Conservation (phyloP, 2,888 invertebrate species). For the Conomelus anceps region DNA sequence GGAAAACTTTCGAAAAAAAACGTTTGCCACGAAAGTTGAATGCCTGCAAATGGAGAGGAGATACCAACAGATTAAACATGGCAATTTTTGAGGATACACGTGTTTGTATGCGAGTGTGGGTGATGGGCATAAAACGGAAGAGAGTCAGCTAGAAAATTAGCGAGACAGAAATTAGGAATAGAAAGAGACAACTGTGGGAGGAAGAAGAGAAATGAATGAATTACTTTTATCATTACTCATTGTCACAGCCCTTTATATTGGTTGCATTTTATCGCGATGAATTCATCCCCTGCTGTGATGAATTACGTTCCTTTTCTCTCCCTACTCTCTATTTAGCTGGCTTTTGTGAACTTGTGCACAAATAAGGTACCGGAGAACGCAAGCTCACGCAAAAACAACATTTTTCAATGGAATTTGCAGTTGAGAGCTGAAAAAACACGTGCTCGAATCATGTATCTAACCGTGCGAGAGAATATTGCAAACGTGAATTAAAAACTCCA, state of each 20-base stretch:
- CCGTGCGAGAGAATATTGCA: neutral
- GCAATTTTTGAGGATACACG: neutral
- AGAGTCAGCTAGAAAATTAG: neutral
- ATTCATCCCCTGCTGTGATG: neutral
- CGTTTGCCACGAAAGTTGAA: neutral
- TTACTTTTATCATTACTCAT: neutral
- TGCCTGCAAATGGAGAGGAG: neutral
- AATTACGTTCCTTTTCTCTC: neutral
- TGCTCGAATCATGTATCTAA: neutral
- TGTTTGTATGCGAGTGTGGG: neutral
- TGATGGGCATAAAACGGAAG: no score
- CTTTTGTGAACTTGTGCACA: neutral
- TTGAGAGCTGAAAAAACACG: neutral
- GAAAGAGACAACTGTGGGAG: neutral
- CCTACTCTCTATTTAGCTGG: neutral
- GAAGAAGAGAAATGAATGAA: neutral
- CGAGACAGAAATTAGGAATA: neutral
- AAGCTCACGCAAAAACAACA: neutral
- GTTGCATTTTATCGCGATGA: neutral
- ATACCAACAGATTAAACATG: neutral
- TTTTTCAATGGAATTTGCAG: neutral
- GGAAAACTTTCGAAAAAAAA: neutral
- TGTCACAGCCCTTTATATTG: neutral
- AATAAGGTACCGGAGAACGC: neutral
- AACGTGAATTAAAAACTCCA: neutral